Evolutionary conservation across 2,797 vertebrate genomes (phyloP), one percentile per base, ranked within the genome.

Genomic region (Cyclura pinguis): DNA sequence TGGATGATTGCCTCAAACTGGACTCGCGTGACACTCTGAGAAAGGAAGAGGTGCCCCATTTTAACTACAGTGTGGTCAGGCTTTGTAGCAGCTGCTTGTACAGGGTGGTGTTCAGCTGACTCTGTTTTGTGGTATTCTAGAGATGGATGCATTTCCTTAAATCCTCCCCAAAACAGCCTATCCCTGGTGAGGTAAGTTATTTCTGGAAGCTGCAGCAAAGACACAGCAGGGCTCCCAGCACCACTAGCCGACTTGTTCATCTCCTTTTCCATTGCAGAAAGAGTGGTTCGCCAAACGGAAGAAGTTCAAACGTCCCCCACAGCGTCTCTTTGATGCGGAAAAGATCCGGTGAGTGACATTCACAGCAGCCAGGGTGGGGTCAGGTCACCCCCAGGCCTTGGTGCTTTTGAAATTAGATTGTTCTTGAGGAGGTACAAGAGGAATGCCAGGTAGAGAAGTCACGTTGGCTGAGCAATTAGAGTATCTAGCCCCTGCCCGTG

Each of bases 211-310:
- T 24, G 35, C 14, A 22, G 5, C 3, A 6, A 10, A 64, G 27
- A 38, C 5, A 0, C 24, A 24, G 6, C 13, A 22, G 0, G 1
- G 24, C 29, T 18, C 80, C 85, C 4, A 9, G 3, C 59, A 35
- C 13, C 32, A 12, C 24, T 13, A 9, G 50, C 27, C 14, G 64
- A 42, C 72, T 69, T 73, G 27, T 42, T 86, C 74, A 67, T 29
- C 3, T 57, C 59, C 2, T 1, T 2, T 24, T 87, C 69, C 73
- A n/a, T 87, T 50, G 81, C 91, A 99, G 99, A 99, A 99, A 97
- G 99, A 99, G 90, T 99, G 99, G 99, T 98, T 98, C 50, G 98
- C 98, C 42, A 99, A 99, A 95, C 97, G 97, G 93, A 99, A 99
- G 97, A 99, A 98, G 96, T 99, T 99, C 92, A 99, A 99, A 96